Evolutionary conservation across 1,140 invertebrate genomes (phyloP), one percentile per base, ranked within the genome.

Genomic region (Eupeodes corollae): DNA sequence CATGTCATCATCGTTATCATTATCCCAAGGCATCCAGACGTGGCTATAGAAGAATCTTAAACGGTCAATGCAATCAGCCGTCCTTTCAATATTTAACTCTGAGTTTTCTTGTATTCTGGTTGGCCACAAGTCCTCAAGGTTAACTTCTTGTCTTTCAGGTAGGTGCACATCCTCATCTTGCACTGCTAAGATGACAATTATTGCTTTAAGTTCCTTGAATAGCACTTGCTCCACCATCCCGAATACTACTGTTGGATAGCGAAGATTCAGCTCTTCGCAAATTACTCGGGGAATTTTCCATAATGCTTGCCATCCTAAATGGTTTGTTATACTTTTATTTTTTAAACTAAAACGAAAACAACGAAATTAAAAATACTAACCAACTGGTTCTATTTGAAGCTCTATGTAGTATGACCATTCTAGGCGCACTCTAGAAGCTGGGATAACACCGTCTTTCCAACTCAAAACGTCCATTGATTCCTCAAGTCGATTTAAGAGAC

Each of bases 11-110:
- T 79, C 77, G 19, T 75, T 73, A 43, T 80, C 77, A 38, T 70
- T 56, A 50, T 81, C 79, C 78, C 78, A 81, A 3, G 79, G 77
- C 74, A 79, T 77, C 68, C 77, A 77, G 6, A 81, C 54, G 52
- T 78, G 64, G 42, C 71, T 70, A 51, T 74, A 79, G 56, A 80
- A 81, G 44, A 80, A 80, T 44, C 79, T 59, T n/a, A 73, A 47
- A 32, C 74, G 67, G 56, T 80, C 78, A 0, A 79, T 52, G 21
- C 60, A 60, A 52, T 74, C 70, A 0, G 73, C 71, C 5, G 72
- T 74, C 15, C 55, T 56, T 35, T 69, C 57, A 34, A 72, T 52
- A 60, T 71, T 71, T 5, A 74, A 46, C 3, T 59, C 71, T 3
- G 55, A 47, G 44, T 76, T 74, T 15, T 75, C 73, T 57, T 80